Conservation (phyloP, 2,888 invertebrate genomes). For the Eulithis prunata region DNA sequence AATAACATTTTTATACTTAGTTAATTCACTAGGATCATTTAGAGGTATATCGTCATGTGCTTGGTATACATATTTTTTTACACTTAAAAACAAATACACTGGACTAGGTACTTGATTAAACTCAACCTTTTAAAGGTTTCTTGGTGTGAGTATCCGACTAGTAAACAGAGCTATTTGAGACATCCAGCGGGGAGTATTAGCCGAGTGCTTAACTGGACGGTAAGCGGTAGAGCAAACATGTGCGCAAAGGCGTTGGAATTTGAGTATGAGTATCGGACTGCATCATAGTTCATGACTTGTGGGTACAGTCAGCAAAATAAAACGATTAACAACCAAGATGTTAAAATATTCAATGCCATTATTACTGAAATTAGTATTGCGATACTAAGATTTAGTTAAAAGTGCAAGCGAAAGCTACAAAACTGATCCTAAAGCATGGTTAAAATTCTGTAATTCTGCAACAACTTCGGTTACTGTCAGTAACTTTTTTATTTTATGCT, state of each 20-base stretch:
- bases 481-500: too few relatives aligned
- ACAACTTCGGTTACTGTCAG: too few relatives aligned
- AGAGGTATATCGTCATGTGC: too few relatives aligned
- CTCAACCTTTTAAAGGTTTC: slow-evolving; percentile 63
- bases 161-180: slow-evolving; percentile 67
- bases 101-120: slow-evolving; percentile 59
- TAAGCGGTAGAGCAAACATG: slow-evolving; percentile 77
- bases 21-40: not conserved
- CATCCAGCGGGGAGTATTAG: slow-evolving; percentile 52
- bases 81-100: slow-evolving; percentile 37
- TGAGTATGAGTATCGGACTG: slow-evolving; percentile 38
- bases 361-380: too few relatives aligned
- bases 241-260: slow-evolving; percentile 57
- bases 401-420: too few relatives aligned
- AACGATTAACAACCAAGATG: too few relatives aligned
- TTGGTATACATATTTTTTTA: slow-evolving; percentile 43
- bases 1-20: too few relatives aligned
- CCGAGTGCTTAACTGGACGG: slow-evolving; percentile 61
- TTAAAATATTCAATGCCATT: too few relatives aligned
- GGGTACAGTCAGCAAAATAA: too few relatives aligned
- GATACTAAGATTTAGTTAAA: too few relatives aligned
- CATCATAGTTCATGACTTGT: slow-evolving; percentile 17
- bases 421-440: too few relatives aligned
- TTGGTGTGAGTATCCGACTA: slow-evolving; percentile 55
- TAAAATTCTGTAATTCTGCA: too few relatives aligned